Evolutionary conservation across 2,113 vertebrate genomes (phyloP), one percentile per base, ranked within the genome.

Genomic region (Indri indri): DNA sequence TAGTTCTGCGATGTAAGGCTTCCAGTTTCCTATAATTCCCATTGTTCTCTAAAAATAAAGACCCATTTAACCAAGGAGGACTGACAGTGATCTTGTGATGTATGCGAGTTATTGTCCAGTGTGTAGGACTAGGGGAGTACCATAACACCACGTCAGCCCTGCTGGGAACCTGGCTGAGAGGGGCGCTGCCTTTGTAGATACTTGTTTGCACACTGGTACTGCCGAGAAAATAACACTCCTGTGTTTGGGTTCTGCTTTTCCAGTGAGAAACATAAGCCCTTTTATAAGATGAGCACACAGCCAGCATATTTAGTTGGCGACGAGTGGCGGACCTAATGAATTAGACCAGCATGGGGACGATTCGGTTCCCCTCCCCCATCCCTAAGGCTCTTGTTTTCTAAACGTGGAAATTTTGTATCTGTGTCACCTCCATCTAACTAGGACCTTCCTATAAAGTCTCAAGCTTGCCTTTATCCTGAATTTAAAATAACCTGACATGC

Each of bases 31-130:
- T 98, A 85, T 96, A 81, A 96, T 89, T 96, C 86, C 74, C 83
- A 96, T 98, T 98, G 98, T 98, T 98, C 91, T 98, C 93, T 89
- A 83, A 93, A 97, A 96, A 85, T 88, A 97, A 98, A 97, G 97
- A 74, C 90, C 91, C 14, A 70, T 95, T 68, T 66, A 91, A 83
- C 42, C 18, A 16, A 97, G 94, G 45, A 96, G 81, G 91, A 87
- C 8, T 47, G 88, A n/a, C 82, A 25, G 81, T 96, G 96, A 83
- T 95, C 97, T 95, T 97, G 95, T 97, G 96, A 95, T 95, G 87
- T 73, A 42, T 59, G 2, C 16, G 32, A 45, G 52, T 95, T 92
- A 50, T 94, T 97, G 97, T 97, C 92, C 71, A 73, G 3, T 89
- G 88, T 88, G 77, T 47, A 1, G 25, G 90, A 50, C 66, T 5